phyloP scores from a whole-genome alignment of 2,797 vertebrate genomes.

The Petrocephalus sullivani region DNA sequence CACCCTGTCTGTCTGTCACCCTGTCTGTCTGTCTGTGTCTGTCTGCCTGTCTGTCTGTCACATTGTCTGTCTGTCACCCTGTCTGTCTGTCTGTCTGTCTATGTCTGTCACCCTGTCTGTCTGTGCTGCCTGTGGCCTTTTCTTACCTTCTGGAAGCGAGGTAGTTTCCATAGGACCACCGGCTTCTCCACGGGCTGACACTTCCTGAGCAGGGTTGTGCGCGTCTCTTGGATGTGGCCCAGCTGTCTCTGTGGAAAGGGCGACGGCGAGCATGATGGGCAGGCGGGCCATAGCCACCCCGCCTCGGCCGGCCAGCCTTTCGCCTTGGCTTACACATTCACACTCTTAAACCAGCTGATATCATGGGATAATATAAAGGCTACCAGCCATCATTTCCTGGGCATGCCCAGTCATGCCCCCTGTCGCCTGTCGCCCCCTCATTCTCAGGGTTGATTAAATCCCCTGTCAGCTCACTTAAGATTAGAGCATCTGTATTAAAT shows the following conservation, averaged over 20 bases:
- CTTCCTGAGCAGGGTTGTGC: constrained; percentile 59
- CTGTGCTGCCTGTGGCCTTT: background rate
- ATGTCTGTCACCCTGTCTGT: background rate
- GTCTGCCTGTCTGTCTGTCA: background rate
- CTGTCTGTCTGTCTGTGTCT: background rate
- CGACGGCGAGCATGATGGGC: background rate
- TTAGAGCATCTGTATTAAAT: background rate
- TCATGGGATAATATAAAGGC: background rate
- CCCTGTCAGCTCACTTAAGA: background rate
- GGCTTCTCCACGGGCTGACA: constrained; percentile 36
- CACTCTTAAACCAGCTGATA: constrained; percentile 1
- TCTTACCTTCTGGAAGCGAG: constrained; percentile 65
- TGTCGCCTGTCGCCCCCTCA: background rate
- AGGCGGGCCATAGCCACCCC: background rate
- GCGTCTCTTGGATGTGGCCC: constrained; percentile 49
- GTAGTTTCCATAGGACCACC: constrained; percentile 63
- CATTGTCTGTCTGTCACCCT: background rate
- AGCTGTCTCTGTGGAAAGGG: constrained; percentile 39
- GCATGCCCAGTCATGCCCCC: background rate
- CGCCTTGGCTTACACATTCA: background rate
- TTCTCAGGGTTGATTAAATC: background rate
- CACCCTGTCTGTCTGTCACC: background rate
- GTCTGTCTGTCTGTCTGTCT: background rate
- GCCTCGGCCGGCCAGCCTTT: background rate
- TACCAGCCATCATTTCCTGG: background rate